Percentiles rank a stretch among this genome's conserved stretches.
phyloP scores from a whole-genome alignment of 2,113 vertebrate species.

The Nannobrachium achirus region DNA sequence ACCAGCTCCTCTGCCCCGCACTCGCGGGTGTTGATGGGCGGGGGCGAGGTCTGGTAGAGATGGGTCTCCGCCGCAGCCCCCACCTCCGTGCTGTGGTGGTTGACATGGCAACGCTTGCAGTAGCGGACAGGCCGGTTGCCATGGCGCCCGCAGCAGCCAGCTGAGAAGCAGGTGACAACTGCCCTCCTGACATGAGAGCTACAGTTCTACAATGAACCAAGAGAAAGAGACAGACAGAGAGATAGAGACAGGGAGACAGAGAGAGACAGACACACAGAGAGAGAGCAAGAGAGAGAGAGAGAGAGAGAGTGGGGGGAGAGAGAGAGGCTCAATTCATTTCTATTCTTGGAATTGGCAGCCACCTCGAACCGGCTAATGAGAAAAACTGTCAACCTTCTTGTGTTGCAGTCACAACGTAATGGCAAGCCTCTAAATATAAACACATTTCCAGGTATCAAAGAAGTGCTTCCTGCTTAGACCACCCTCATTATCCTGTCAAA shows the following conservation, averaged over 20 bases:
- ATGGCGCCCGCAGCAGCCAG: conserved; percentile 95
- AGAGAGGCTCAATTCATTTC: conserved; percentile 19
- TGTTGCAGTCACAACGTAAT: conserved; percentile 14
- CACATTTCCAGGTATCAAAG: conserved; percentile 3
- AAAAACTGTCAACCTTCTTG: neutral
- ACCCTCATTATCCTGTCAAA: neutral
- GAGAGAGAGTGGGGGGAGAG: neutral
- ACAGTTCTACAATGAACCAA: conserved; percentile 86
- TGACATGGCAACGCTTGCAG: conserved; percentile 97
- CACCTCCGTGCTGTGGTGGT: conserved; percentile 96
- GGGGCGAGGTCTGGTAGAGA: conserved; percentile 97
- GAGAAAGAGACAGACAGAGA: conserved; percentile 2
- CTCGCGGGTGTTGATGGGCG: conserved; percentile 97
- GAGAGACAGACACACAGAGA: conserved; percentile 1
- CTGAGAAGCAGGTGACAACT: conserved; percentile 98
- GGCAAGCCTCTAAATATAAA: conserved; percentile 51
- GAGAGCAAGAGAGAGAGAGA: neutral
- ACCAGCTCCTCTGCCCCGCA: conserved; percentile 97
- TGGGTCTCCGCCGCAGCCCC: conserved; percentile 92
- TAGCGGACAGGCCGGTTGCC: conserved; percentile 98
- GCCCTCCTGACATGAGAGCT: conserved; percentile 97
- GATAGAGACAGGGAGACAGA: conserved; percentile 8
- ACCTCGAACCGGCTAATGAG: no score
- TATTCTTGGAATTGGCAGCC: conserved; percentile 19
- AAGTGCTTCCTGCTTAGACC: conserved; percentile 2